Conservation (phyloP, 2,888 invertebrate species). For the Agriopis aurantiaria region DNA sequence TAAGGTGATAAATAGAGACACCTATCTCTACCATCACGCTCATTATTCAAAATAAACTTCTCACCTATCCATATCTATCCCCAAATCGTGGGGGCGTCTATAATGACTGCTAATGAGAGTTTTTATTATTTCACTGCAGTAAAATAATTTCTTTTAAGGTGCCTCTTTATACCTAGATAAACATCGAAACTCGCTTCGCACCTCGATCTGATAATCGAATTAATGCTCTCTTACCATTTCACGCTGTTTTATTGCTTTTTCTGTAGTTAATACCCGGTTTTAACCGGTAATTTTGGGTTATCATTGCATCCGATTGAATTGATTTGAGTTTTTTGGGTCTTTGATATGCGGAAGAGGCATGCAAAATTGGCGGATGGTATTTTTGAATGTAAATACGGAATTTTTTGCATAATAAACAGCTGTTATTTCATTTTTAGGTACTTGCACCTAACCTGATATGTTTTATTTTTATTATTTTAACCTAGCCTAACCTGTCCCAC, state of each 20-base stretch:
- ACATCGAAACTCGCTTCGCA: constrained; percentile 86
- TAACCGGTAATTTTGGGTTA: constrained; percentile 81
- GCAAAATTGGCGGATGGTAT: constrained; percentile 42
- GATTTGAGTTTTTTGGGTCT: constrained; percentile 69
- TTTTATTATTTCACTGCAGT: constrained; percentile 85
- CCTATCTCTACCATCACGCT: constrained; percentile 71
- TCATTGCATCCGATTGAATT: constrained; percentile 79
- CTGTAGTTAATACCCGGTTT: constrained; percentile 79
- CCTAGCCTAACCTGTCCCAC: too few species aligned
- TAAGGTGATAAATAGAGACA: constrained; percentile 63
- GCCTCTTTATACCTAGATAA: constrained; percentile 86
- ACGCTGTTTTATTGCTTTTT: constrained; percentile 84
- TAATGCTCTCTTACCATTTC: constrained; percentile 84
- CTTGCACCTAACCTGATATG: too few species aligned
- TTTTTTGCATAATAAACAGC: not conserved
- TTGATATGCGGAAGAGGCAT: constrained; percentile 55
- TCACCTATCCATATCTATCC: constrained; percentile 76
- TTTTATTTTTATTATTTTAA: too few species aligned
- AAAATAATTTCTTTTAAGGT: constrained; percentile 84
- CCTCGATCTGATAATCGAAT: constrained; percentile 86
- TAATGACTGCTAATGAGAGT: constrained; percentile 85
- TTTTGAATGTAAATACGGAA: constrained; percentile 18
- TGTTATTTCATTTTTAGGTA: too few species aligned
- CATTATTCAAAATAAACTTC: constrained; percentile 65
- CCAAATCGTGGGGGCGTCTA: constrained; percentile 80